Conservation (phyloP, 2,888 invertebrate species). For the Cataglyphis livida region DNA sequence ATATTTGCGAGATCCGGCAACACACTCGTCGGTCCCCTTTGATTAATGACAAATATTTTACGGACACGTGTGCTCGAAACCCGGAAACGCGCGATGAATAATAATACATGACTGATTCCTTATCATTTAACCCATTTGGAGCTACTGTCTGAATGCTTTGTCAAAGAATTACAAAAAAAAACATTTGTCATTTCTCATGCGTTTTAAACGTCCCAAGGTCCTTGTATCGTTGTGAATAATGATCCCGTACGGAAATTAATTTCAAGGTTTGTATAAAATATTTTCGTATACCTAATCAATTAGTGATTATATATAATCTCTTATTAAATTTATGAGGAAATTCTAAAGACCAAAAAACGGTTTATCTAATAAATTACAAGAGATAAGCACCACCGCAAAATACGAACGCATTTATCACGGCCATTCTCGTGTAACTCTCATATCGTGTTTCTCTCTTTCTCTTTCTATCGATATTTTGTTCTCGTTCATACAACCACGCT, state of each 20-base stretch:
- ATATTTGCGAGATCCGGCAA: background rate
- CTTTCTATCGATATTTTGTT: conserved; percentile 1
- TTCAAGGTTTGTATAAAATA: conserved; percentile 4
- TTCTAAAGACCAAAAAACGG: background rate
- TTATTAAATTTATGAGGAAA: background rate
- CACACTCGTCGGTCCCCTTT: conserved; percentile 3
- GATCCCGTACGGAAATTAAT: background rate
- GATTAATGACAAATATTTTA: conserved; percentile 45
- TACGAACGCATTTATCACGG: background rate
- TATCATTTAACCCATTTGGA: background rate
- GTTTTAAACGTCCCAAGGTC: background rate
- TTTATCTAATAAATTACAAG: background rate
- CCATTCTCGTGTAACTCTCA: background rate
- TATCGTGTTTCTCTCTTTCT: background rate
- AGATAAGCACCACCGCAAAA: background rate
- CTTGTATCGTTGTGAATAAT: background rate
- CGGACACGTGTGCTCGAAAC: conserved; percentile 7
- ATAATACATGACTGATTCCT: conserved; percentile 11
- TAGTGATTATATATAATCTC: background rate
- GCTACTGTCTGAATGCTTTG: background rate
- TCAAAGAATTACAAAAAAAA: background rate
- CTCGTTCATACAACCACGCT: background rate
- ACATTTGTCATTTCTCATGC: background rate
- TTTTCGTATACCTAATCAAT: background rate
- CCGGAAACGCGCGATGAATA: background rate